Evolutionary conservation across 2,113 vertebrate genomes (phyloP), one percentile per base, ranked within the genome.

Genomic region (Parus major): DNA sequence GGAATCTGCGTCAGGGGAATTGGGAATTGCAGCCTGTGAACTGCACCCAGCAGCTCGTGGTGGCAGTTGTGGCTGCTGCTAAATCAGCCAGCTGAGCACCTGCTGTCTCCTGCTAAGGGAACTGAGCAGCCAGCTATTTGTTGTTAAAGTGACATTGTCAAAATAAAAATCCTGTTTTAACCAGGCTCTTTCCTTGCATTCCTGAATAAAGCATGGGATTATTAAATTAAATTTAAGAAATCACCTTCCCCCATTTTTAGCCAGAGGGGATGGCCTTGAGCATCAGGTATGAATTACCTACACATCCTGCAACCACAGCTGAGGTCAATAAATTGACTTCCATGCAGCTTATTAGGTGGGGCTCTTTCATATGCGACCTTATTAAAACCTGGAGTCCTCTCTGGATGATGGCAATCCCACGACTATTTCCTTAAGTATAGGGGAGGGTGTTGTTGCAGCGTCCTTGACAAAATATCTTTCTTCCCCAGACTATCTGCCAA

Each of bases 61-160:
- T 97, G 86, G 92, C 17, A 42, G 96, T 95, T 80, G 84, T 1
- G 78, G 86, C 92, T 92, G 63, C 94, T 92, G 94, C 76, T 93
- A 82, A 93, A 87, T 96, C 95, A 95, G 87, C 95, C 93, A 84
- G 95, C 90, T 96, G 96, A 97, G 96, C 97, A 96, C 95, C 94
- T 95, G 88, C 95, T 93, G 94, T 86, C 95, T 97, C 78, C 93
- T 3, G 90, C 96, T 66, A 57, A 84, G 82, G 64, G 76, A 93
- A 46, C 72, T 33, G 65, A 91, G 66, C 79, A 90, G 64, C 60
- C 59, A 73, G 78, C 63, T 92, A 82, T 96, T 97, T 93, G 63
- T 92, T 73, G 53, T 89, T 95, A 88, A 95, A 96, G 77, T 57
- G 86, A 93, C 57, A 64, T 10, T 89, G 85, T 87, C 82, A 95